phyloP scores from a whole-genome alignment of 2,797 vertebrate genomes.

The Pseudochirops corinnae region DNA sequence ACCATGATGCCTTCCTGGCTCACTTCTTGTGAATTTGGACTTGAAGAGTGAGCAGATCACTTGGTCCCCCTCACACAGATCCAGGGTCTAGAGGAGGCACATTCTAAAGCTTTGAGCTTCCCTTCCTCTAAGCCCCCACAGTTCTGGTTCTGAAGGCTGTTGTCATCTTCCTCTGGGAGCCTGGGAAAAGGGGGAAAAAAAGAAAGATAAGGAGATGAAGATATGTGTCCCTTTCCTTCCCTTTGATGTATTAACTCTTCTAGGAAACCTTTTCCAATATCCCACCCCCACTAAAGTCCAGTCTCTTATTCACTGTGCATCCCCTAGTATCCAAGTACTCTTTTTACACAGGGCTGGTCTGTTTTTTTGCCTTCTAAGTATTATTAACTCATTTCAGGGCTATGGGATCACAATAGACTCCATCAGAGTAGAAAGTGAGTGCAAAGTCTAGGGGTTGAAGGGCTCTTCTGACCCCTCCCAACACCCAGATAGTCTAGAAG shows the following conservation, averaged over 20 bases:
- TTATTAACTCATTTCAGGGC: not conserved
- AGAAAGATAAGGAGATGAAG: not conserved
- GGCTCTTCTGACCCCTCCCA: not conserved
- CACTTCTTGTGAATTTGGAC: not conserved
- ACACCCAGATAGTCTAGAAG: not conserved
- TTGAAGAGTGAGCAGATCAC: conserved; percentile 2
- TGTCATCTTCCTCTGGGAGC: not conserved
- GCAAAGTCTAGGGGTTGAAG: not conserved
- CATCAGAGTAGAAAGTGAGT: not conserved
- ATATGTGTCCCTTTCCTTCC: accelerated
- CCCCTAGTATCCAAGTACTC: not conserved
- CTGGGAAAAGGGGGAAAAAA: conserved; percentile 7
- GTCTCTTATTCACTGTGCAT: not conserved
- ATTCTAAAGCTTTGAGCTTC: conserved; percentile 59
- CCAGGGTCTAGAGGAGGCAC: conserved; percentile 56
- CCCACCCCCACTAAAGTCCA: not conserved
- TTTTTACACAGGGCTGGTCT: not conserved
- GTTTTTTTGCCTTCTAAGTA: not conserved
- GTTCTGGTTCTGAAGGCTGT: not conserved
- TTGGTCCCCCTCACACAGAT: conserved; percentile 56
- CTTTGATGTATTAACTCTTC: not conserved
- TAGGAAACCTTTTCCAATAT: not conserved
- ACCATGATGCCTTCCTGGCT: not conserved
- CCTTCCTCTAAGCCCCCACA: conserved; percentile 59
- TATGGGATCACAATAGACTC: not conserved